Evolutionary conservation across 2,797 vertebrate species (phyloP).

Genomic region (Eidolon dupreanum): DNA sequence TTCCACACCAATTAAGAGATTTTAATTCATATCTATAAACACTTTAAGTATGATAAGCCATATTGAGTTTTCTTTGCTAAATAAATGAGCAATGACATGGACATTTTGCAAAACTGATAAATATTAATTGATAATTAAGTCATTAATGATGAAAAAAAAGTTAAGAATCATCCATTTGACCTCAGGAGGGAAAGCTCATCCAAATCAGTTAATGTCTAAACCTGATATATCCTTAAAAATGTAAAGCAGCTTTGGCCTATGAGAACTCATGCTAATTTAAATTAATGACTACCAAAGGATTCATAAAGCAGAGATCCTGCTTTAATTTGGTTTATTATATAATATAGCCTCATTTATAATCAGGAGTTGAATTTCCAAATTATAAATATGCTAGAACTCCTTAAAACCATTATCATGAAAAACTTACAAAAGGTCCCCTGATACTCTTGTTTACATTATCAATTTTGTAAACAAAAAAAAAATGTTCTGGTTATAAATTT

Average conservation of each 20-base stretch:
- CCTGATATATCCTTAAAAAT: conserved; percentile 7
- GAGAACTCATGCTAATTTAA: conserved; percentile 33
- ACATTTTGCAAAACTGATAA: conserved; percentile 64
- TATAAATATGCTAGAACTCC: conserved; percentile 39
- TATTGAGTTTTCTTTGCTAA: conserved; percentile 52
- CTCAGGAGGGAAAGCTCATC: conserved; percentile 15
- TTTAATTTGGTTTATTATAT: conserved; percentile 49
- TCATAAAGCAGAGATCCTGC: conserved; percentile 7
- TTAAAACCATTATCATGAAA: background rate
- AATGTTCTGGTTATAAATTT: background rate
- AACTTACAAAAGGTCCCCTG: background rate
- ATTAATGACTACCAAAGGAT: conserved; percentile 22
- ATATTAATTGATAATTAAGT: conserved; percentile 69
- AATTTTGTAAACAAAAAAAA: background rate
- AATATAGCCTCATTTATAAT: background rate
- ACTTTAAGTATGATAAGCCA: conserved; percentile 40
- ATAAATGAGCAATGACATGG: conserved; percentile 58
- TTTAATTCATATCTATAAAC: conserved; percentile 65
- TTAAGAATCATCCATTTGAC: background rate
- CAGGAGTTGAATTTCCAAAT: background rate
- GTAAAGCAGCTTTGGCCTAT: background rate
- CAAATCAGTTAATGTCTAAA: conserved; percentile 37
- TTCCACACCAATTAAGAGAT: background rate
- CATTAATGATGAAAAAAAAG: background rate
- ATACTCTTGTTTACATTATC: background rate